Base-by-base conservation (phyloP, 1,140 invertebrate species). In the Polypedilum pembai region DNA sequence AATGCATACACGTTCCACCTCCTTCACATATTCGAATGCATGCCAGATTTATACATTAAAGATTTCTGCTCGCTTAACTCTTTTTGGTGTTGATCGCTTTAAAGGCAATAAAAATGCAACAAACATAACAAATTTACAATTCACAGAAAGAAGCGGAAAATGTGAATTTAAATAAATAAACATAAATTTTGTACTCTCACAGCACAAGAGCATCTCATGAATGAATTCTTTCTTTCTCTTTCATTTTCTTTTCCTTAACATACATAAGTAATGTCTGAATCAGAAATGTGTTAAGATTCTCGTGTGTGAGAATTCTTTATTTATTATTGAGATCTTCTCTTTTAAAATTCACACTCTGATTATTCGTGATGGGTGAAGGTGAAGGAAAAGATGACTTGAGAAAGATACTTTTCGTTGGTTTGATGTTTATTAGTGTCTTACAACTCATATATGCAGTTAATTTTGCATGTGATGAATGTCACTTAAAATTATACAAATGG, bases 101-200 rank as follows among this genome's bases (percentile, higher is more conserved):
- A 56, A n/a, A 20, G 20, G 65, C 65, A 69, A 69, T 69, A 69
- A 69, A 69, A 69, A 69, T 69, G 65, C 65, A 56, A 56, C 10
- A 56, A 12, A 56, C 45, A 56, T 56, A 56, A 56, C 45, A 56
- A 33, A 56, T 56, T 56, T 56, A 56, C 45, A 56, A 56, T 56
- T n/a, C 45, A 33, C 45, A 56, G 24, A 56, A 56, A 56, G 17
- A 21, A 69, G 65, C 65, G 65, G 65, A 69, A 69, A 69, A 69
- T 69, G 65, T 69, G 65, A 69, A 69, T 69, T 69, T 69, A 69
- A 69, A 69, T 69, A 69, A 69, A 69, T 69, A 69, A 69, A 69
- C 65, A 69, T 69, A 69, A 69, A 69, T 69, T 69, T 56, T n/a
- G 3, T 56, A n/a, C n/a, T n/a, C 45, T 56, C 24, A 33, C 24